Conservation (phyloP, 1,140 invertebrate species). For the Ridgeia piscesae region DNA sequence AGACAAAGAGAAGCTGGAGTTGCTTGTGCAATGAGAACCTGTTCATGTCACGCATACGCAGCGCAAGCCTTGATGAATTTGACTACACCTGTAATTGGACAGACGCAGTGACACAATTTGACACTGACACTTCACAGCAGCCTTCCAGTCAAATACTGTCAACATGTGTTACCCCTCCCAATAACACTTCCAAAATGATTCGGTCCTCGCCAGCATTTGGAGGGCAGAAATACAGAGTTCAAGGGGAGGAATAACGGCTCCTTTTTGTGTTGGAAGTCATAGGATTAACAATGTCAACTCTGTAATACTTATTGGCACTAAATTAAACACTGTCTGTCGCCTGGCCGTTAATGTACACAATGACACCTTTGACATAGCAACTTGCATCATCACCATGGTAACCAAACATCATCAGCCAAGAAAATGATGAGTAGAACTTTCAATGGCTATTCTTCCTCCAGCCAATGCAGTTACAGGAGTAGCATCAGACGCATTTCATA, state of each 20-base stretch:
- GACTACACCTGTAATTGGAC: neutral
- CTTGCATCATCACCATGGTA: neutral
- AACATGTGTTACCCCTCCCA: neutral
- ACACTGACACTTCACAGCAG: neutral
- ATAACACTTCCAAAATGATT: neutral
- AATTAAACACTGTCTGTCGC: neutral
- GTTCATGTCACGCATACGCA: neutral
- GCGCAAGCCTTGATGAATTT: neutral
- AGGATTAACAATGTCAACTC: neutral
- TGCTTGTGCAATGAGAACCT: neutral
- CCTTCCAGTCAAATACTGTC: neutral
- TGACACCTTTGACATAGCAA: neutral
- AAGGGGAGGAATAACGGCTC: neutral
- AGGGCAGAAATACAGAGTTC: neutral
- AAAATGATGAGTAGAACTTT: neutral
- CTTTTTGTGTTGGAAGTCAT: neutral
- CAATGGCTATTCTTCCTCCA: neutral
- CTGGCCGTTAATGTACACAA: neutral
- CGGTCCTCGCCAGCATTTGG: neutral
- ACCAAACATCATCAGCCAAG: neutral
- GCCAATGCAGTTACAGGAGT: neutral
- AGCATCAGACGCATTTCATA: neutral
- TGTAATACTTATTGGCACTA: conserved; percentile 6
- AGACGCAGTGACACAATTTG: neutral
- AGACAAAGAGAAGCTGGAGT: neutral